Evolutionary conservation across 2,888 invertebrate species (phyloP), one percentile per base, ranked within the genome.

Genomic region (Cheiracanthium punctorium): DNA sequence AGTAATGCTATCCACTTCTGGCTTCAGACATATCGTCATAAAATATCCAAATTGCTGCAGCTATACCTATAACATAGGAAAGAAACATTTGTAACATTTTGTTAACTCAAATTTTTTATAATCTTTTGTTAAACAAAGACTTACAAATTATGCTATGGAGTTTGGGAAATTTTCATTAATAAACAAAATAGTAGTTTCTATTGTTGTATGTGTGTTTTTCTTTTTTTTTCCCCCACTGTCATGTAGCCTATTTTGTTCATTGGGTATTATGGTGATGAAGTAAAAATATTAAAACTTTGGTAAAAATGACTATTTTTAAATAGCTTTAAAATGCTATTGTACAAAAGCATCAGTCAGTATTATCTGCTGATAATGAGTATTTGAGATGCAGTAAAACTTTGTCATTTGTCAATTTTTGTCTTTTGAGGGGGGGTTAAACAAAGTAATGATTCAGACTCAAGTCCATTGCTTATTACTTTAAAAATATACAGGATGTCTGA

Each of bases 81-180:
- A 14, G 75, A 73, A 80, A 69, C 33, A 80, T 87, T 76, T 76
- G 76, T 81, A 87, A 81, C 72, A 71, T 86, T 86, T 87, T 87
- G 87, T 87, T 87, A 87, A 81, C 87, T 81, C 58, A 81, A 87
- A 87, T 48, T 77, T 85, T 87, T 87, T 87, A 87, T 87, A 87
- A 87, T 87, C 87, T 87, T 87, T 87, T 80, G 87, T 87, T 87
- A 87, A 87, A 87, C 33, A 77, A 77, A 87, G 69, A 87, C 72
- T 81, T 69, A 86, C 81, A 87, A 80, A 87, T 87, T 87, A 87
- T 81, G 87, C 87, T 87, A 81, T 80, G 87, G 81, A 87, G 87
- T 87, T 87, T 81, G 87, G 87, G 87, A 87, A 87, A 87, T 87
- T 87, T 87, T 87, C 81, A 87, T 87, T 87, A 87, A 87, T 87